Percentiles rank a stretch among this genome's conserved stretches.
These are phyloP conservation scores for Catostylus mosaicus DNA, from an alignment of 30 jellyfish, hydroid and myxozoan species.

Conservation along the genomic window DNA sequence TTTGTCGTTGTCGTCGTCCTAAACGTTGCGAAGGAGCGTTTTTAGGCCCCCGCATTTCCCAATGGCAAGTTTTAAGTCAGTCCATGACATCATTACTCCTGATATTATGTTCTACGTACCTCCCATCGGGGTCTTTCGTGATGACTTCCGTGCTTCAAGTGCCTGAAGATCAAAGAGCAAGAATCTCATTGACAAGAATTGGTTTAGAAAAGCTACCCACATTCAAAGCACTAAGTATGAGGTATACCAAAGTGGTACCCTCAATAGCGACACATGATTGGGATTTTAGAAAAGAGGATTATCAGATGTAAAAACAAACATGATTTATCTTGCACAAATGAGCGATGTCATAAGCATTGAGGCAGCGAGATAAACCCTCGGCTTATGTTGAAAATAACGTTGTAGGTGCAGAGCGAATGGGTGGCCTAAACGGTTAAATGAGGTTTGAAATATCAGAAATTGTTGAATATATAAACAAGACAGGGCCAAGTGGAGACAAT, in stretches of 20 bases:
- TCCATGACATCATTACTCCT: no score
- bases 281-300: not conserved
- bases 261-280: not conserved
- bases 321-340: no score
- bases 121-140: conserved; percentile 11
- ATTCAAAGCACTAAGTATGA: not conserved
- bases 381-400: no score
- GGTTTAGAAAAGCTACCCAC: not conserved
- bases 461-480: no score
- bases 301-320: no score
- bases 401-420: no score
- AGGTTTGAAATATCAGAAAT: no score
- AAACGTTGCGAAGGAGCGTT: not conserved
- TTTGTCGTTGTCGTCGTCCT: not conserved
- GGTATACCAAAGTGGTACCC: conserved; percentile 1
- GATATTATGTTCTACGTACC: not conserved
- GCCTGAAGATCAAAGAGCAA: not conserved
- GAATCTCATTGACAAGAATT: not conserved
- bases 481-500: no score
- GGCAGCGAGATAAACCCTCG: no score
- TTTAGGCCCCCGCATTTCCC: not conserved
- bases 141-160: not conserved
- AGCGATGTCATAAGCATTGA: no score
- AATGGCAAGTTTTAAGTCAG: not conserved
- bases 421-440: no score